A percentile compares a stretch with the other conserved stretches of the same genome.
Evolutionary conservation across 1,140 invertebrate species (phyloP).

Genomic region (Teleogryllus occipitalis): DNA sequence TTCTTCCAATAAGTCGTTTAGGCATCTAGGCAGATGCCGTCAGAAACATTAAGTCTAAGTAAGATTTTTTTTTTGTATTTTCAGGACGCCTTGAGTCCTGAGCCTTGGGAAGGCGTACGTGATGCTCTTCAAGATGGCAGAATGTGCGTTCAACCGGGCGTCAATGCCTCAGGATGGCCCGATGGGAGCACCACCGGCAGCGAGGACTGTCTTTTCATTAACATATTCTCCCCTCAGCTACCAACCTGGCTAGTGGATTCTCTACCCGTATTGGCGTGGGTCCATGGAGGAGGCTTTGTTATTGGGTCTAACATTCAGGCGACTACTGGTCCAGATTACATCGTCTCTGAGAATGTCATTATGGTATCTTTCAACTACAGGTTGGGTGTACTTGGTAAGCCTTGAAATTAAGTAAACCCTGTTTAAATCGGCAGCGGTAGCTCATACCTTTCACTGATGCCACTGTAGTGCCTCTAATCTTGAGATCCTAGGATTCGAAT

Average conservation of each 20-base stretch:
- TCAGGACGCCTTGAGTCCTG: slow-evolving; percentile 46
- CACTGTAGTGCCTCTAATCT: too few species aligned
- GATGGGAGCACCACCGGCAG: background rate
- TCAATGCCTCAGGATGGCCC: background rate
- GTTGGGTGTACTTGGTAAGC: background rate
- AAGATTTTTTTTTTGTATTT: background rate
- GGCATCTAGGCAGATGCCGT: too few species aligned
- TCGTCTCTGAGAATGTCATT: background rate
- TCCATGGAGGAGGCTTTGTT: slow-evolving; percentile 12
- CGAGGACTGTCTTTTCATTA: slow-evolving; percentile 18
- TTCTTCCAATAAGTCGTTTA: too few species aligned
- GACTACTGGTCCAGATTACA: background rate
- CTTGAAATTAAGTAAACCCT: too few species aligned
- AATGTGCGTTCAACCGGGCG: background rate
- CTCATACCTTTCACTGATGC: too few species aligned
- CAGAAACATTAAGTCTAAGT: too few species aligned
- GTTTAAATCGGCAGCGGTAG: too few species aligned
- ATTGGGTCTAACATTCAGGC: background rate
- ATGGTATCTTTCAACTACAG: background rate
- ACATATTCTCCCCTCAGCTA: slow-evolving; percentile 2
- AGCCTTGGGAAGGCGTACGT: slow-evolving; percentile 44
- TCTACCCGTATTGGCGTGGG: background rate
- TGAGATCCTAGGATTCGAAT: too few species aligned
- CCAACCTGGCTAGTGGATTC: background rate
- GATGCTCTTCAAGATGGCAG: slow-evolving; percentile 45